These are phyloP conservation scores for Serilophus lunatus DNA, from an alignment of 2,113 vertebrate genomes.

Conservation along the genomic window DNA sequence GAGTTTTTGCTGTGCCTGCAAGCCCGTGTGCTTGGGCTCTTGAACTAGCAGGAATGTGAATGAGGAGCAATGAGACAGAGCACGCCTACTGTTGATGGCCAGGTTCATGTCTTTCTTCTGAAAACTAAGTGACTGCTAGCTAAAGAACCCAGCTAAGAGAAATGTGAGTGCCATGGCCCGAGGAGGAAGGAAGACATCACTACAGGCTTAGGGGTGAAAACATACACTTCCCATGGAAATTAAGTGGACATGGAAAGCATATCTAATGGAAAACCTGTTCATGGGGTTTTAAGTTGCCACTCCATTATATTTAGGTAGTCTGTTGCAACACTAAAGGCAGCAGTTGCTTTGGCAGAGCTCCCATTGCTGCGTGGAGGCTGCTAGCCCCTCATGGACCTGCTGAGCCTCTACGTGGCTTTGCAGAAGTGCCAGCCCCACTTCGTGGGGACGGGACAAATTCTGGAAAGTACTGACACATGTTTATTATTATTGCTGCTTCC, in stretches of 20 bases:
- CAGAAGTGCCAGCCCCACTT: neutral
- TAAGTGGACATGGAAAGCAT: neutral
- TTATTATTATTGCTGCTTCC: neutral
- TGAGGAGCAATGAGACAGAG: neutral
- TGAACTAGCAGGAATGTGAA: neutral
- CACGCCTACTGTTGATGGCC: fast-evolving
- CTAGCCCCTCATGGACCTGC: neutral
- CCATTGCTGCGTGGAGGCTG: fast-evolving
- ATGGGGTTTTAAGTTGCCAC: neutral
- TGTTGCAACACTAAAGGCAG: neutral
- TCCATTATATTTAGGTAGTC: neutral
- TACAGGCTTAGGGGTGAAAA: neutral
- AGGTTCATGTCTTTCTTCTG: neutral
- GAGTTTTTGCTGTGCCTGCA: neutral
- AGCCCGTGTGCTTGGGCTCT: neutral
- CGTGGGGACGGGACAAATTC: neutral
- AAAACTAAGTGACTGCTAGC: neutral
- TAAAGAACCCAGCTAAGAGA: neutral
- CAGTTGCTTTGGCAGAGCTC: neutral
- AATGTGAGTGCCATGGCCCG: neutral
- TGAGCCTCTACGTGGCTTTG: neutral
- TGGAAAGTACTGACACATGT: neutral
- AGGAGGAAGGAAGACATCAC: neutral
- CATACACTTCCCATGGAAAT: neutral
- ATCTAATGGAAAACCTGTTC: neutral